phyloP scores from a whole-genome alignment of 30 jellyfish, hydroid and myxozoan species.

The Aurelia aurita region DNA sequence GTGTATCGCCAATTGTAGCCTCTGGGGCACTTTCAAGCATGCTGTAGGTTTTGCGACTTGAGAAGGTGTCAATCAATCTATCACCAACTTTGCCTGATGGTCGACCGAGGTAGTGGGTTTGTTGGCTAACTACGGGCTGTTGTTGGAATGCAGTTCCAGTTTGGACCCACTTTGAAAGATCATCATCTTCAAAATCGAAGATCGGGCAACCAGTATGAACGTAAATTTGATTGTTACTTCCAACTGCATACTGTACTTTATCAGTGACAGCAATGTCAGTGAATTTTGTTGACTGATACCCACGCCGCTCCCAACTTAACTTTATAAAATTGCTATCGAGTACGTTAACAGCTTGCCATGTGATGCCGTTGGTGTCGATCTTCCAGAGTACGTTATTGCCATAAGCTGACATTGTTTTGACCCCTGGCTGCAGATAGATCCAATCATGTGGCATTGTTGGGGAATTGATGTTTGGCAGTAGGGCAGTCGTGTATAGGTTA shows the following conservation, averaged over 20 bases:
- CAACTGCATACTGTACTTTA: not conserved
- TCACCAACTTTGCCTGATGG: conserved; percentile 54
- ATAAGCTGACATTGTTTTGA: conserved; percentile 3
- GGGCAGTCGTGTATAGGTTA: no score
- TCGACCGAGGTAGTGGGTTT: not conserved
- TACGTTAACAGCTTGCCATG: conserved; percentile 14
- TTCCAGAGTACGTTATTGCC: conserved; percentile 25
- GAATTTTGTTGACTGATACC: not conserved
- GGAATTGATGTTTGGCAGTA: no score
- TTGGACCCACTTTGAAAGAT: conserved; percentile 35
- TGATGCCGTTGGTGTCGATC: conserved; percentile 8
- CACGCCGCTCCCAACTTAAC: conserved; percentile 19
- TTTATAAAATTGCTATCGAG: not conserved
- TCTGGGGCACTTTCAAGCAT: conserved; percentile 6
- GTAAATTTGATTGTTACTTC: conserved; percentile 1
- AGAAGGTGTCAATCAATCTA: conserved; percentile 40
- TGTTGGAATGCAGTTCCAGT: conserved; percentile 56
- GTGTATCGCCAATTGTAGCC: conserved; percentile 28
- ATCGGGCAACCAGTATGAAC: conserved; percentile 63
- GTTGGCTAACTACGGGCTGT: conserved; percentile 47
- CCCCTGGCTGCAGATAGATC: not conserved
- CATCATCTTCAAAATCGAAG: conserved; percentile 58
- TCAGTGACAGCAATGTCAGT: not conserved
- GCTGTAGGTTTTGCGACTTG: conserved; percentile 10
- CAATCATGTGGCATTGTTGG: not conserved